These are phyloP conservation scores for Hephaestus fuliginosus DNA, from an alignment of 2,797 vertebrate species.

Conservation along the genomic window DNA sequence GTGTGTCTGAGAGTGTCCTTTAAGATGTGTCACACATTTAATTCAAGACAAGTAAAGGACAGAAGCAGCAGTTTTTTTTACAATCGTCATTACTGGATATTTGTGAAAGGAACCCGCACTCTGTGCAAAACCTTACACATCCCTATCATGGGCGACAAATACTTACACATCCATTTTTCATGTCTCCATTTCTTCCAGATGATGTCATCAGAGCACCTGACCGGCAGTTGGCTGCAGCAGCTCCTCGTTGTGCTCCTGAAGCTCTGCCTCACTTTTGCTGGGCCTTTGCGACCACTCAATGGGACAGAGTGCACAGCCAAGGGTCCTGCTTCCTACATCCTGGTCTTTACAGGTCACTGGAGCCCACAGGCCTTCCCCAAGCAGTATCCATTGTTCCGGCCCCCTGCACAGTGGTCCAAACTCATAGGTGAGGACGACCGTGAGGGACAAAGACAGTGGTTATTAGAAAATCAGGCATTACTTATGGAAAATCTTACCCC, in stretches of 20 bases:
- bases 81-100: neutral
- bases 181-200: conserved; percentile 79
- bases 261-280: conserved; percentile 75
- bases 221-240: conserved; percentile 81
- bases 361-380: conserved; percentile 88
- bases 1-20: conserved; percentile 26
- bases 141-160: conserved; percentile 8
- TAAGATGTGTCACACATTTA: conserved; percentile 12
- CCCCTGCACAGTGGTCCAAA: conserved; percentile 90
- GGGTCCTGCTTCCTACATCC: conserved; percentile 86
- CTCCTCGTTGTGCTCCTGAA: conserved; percentile 82
- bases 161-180: conserved; percentile 45
- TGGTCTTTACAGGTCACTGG: conserved; percentile 90
- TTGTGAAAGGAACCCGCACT: conserved; percentile 2
- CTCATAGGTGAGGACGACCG: conserved; percentile 84
- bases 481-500: neutral
- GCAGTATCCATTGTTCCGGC: conserved; percentile 89
- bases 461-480: neutral
- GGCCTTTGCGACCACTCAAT: conserved; percentile 73
- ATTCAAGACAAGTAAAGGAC: conserved; percentile 17
- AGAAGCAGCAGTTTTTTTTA: conserved; percentile 7
- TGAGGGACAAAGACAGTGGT: neutral
- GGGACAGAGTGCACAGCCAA: conserved; percentile 82
- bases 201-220: conserved; percentile 82
- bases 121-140: neutral